A percentile compares a stretch with the other conserved stretches of the same genome.
These are phyloP conservation scores for Panopea generosa DNA, from an alignment of 2,888 invertebrate species.

Conservation along the genomic window DNA sequence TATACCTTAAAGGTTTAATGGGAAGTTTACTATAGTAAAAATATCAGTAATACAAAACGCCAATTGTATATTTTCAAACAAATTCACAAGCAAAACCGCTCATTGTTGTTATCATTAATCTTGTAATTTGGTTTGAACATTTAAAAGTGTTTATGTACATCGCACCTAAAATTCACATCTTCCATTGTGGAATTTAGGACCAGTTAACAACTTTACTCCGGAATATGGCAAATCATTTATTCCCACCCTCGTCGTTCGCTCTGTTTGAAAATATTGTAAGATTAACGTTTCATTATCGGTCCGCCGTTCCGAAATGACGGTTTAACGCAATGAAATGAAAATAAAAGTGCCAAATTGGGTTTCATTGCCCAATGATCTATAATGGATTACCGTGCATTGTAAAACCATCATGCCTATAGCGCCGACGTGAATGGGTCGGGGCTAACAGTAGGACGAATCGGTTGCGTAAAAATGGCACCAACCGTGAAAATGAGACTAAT, in stretches of 20 bases:
- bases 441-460: constrained; percentile 9
- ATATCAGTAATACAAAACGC: too few species aligned
- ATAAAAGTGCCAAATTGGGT: constrained; percentile 53
- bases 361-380: constrained; percentile 39
- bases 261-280: constrained; percentile 17
- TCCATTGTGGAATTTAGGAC: constrained; percentile 24
- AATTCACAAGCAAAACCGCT: too few species aligned
- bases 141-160: too few species aligned
- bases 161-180: constrained; percentile 25
- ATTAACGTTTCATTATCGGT: constrained; percentile 39
- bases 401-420: constrained; percentile 29
- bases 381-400: constrained; percentile 36
- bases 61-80: too few species aligned
- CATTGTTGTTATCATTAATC: too few species aligned
- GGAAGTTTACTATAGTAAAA: too few species aligned
- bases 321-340: constrained; percentile 48
- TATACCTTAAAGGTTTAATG: too few species aligned
- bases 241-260: constrained; percentile 27
- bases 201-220: constrained; percentile 33
- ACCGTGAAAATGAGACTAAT: constrained; percentile 32
- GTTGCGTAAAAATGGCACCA: constrained; percentile 38
- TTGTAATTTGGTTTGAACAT: too few species aligned
- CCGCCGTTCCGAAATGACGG: constrained; percentile 31
- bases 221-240: constrained; percentile 39
- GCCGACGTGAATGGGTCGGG: constrained; percentile 2